A percentile compares a stretch with the other conserved stretches of the same genome.
These are phyloP conservation scores for Patella caerulea DNA, from an alignment of 2,888 invertebrate genomes.

Conservation along the genomic window DNA sequence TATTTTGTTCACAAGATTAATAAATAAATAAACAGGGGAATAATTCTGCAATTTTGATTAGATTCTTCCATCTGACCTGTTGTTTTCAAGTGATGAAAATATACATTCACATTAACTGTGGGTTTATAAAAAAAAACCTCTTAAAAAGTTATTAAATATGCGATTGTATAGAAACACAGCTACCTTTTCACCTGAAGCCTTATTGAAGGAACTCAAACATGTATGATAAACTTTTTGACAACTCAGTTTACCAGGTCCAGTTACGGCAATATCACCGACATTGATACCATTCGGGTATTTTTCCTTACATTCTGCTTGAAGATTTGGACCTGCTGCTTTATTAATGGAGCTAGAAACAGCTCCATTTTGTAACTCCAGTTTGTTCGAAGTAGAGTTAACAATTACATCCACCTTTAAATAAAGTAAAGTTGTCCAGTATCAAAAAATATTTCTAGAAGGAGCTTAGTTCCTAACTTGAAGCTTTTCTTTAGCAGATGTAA, in stretches of 20 bases:
- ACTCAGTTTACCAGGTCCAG: constrained; percentile 45
- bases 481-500: no score
- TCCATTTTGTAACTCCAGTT: constrained; percentile 51
- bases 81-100: no score
- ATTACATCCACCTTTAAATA: constrained; percentile 57
- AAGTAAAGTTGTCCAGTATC: not conserved
- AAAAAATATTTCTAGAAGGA: no score
- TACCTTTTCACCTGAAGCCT: constrained; percentile 29
- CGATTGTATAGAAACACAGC: not conserved
- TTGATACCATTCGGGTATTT: constrained; percentile 47
- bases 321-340: constrained; percentile 48
- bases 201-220: constrained; percentile 42
- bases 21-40: no score
- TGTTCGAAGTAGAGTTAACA: constrained; percentile 52
- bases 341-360: constrained; percentile 53
- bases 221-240: constrained; percentile 54
- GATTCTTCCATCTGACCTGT: no score
- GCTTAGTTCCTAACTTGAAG: no score
- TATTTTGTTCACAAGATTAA: no score
- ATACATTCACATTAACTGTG: no score
- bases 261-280: constrained; percentile 47
- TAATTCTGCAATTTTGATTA: no score
- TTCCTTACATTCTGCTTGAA: constrained; percentile 48
- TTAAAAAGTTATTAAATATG: no score
- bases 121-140: no score